phyloP scores from a whole-genome alignment of 23 tunicate species.

The Trididemnum nubilum region DNA sequence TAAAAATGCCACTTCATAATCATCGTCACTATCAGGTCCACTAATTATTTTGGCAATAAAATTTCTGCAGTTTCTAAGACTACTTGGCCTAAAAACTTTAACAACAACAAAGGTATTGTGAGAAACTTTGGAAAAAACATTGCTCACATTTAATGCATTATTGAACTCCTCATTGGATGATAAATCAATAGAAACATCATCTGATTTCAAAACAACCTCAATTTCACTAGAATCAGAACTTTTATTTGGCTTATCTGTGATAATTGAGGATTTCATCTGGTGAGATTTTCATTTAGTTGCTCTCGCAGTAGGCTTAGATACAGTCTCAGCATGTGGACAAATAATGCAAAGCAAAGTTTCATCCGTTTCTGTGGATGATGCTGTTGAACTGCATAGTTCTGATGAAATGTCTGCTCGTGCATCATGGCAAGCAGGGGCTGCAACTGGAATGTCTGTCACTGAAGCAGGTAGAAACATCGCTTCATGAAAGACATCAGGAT shows the following conservation, averaged over 20 bases:
- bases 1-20: neutral
- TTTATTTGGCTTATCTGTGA: no score
- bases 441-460: conserved; percentile 15
- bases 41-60: neutral
- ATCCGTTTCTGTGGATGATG: no score
- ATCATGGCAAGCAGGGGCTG: neutral
- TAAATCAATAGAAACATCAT: no score
- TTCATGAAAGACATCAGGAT: conserved; percentile 16
- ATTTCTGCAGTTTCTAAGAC: neutral
- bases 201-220: neutral
- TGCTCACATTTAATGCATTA: no score
- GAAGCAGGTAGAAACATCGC: conserved; percentile 8
- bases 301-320: no score
- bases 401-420: no score
- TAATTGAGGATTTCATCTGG: no score
- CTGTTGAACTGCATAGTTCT: neutral
- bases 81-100: neutral
- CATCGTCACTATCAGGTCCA: neutral
- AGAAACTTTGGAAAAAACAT: neutral
- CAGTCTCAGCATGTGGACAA: no score
- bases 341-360: no score
- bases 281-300: no score
- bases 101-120: neutral
- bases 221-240: no score
- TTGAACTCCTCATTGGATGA: no score